Conservation (phyloP, 1,140 invertebrate genomes). For the Tetragonula clypearis region DNA sequence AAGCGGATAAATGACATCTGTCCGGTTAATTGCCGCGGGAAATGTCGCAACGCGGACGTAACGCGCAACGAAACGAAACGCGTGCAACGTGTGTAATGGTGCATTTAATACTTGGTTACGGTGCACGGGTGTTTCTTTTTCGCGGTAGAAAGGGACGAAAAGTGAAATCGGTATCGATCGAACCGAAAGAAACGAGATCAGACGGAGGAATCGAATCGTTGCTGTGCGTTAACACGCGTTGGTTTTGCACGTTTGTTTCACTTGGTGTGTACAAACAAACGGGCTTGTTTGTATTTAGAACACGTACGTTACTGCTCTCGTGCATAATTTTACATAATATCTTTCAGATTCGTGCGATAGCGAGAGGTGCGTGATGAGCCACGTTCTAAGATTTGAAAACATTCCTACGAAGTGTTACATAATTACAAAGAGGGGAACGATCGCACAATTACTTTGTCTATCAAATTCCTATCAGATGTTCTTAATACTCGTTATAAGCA, state of each 20-base stretch:
- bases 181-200: neutral
- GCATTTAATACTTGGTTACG: too few species aligned
- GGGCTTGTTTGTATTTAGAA: neutral
- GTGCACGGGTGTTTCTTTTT: too few species aligned
- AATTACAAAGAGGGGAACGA: neutral
- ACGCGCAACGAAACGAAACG: neutral
- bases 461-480: neutral
- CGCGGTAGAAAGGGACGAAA: too few species aligned
- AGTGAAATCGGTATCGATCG: neutral
- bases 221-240: conserved; percentile 9
- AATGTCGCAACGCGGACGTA: neutral
- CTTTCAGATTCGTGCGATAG: conserved; percentile 26
- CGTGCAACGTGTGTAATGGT: neutral
- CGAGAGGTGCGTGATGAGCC: neutral
- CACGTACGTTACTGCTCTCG: neutral
- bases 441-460: neutral
- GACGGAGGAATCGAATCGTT: conserved; percentile 7
- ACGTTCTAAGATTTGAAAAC: neutral
- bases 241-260: neutral
- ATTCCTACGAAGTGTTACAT: neutral
- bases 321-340: neutral
- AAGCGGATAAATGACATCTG: conserved; percentile 14
- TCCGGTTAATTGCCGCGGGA: conserved; percentile 9
- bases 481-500: neutral
- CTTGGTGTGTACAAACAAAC: neutral